These are phyloP conservation scores for Trilocha varians DNA, from an alignment of 2,888 invertebrate genomes.

Conservation along the genomic window DNA sequence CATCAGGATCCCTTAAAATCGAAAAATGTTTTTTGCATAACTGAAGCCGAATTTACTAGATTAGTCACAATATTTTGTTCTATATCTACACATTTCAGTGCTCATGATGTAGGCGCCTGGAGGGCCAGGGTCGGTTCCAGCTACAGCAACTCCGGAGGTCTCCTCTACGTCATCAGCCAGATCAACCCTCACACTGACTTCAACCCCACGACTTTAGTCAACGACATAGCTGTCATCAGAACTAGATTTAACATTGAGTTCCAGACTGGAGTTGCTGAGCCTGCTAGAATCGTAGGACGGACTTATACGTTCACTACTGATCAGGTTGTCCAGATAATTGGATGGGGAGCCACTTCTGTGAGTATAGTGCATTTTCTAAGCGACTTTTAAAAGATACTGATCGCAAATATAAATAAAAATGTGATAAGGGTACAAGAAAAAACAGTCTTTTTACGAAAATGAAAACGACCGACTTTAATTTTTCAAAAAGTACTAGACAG, in stretches of 20 bases:
- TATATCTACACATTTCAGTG: slow-evolving; percentile 18
- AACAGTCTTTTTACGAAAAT: no score
- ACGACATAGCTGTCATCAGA: slow-evolving; percentile 43
- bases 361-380: no score
- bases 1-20: no score
- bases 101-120: slow-evolving; percentile 33
- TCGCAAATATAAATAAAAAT: no score
- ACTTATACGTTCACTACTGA: slow-evolving; percentile 26
- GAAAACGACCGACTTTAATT: no score
- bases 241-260: slow-evolving; percentile 27
- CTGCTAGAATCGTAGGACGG: slow-evolving; percentile 34
- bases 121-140: slow-evolving; percentile 44
- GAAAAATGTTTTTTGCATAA: no score
- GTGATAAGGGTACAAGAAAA: no score
- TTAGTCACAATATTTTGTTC: background rate
- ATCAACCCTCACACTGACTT: slow-evolving; percentile 38
- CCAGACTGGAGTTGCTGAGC: slow-evolving; percentile 22
- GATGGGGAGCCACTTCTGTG: slow-evolving; percentile 48
- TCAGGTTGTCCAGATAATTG: slow-evolving; percentile 37
- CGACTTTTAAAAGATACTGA: no score
- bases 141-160: slow-evolving; percentile 30
- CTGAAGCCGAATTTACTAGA: no score
- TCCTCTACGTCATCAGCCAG: slow-evolving; percentile 28
- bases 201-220: slow-evolving; percentile 19
- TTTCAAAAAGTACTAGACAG: no score